These are phyloP conservation scores for Chelonoidis abingdonii DNA, from an alignment of 2,113 vertebrate species.

Conservation along the genomic window DNA sequence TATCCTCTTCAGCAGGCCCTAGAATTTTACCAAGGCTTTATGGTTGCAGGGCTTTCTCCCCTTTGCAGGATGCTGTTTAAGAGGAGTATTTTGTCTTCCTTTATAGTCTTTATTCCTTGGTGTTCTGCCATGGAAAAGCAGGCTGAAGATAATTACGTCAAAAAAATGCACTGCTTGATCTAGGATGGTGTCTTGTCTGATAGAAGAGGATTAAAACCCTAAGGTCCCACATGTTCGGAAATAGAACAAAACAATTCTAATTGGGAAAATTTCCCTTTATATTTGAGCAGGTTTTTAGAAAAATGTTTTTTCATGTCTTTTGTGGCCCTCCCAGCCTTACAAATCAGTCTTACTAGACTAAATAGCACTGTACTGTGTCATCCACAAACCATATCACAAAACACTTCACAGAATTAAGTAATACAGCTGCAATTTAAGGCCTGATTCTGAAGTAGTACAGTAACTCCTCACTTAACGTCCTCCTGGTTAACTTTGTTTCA, in stretches of 20 bases:
- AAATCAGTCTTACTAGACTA: not conserved
- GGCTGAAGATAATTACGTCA: not conserved
- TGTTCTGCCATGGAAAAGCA: not conserved
- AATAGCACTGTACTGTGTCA: not conserved
- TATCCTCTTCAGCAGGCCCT: not conserved
- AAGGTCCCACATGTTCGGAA: not conserved
- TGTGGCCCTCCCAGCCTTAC: not conserved
- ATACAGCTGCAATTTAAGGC: not conserved
- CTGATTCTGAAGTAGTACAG: not conserved
- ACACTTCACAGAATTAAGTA: not conserved
- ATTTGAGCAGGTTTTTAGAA: not conserved
- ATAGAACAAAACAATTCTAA: not conserved
- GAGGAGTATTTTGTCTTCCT: not conserved
- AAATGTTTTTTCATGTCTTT: not conserved
- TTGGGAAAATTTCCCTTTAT: not conserved
- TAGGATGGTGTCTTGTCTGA: not conserved
- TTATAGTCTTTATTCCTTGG: not conserved
- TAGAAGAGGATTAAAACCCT: not conserved
- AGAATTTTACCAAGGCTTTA: not conserved
- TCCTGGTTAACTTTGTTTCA: no score
- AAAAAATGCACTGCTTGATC: not conserved
- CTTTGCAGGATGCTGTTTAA: not conserved
- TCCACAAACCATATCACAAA: not conserved
- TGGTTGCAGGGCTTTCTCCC: not conserved
- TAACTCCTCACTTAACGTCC: no score